These are phyloP conservation scores for Aproaerema taeniolella DNA, from an alignment of 2,888 invertebrate species.

Conservation along the genomic window DNA sequence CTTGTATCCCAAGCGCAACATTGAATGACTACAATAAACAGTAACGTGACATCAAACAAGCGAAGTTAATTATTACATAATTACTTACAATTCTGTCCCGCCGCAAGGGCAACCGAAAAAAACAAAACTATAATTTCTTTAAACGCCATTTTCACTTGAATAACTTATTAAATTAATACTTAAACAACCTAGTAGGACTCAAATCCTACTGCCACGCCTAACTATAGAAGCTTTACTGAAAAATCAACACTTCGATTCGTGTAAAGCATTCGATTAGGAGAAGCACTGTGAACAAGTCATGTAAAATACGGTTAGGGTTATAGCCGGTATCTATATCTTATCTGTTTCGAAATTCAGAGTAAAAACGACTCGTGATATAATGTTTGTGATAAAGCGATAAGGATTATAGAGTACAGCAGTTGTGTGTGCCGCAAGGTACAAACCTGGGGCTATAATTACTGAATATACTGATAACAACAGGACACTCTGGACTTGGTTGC, in stretches of 20 bases:
- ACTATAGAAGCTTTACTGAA: conserved; percentile 1
- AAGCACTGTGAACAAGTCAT: conserved; percentile 31
- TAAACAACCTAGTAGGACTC: conserved; percentile 22
- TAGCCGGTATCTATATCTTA: conserved; percentile 44
- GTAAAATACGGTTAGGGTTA: conserved; percentile 34
- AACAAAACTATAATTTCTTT: conserved; percentile 31
- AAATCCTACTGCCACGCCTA: conserved; percentile 22
- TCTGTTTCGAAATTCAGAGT: conserved; percentile 66
- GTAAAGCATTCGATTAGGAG: conserved; percentile 36
- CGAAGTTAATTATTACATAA: too few species aligned
- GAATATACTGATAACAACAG: too few species aligned
- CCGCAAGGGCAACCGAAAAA: conserved; percentile 31
- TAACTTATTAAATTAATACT: conserved; percentile 16
- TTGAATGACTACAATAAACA: neutral
- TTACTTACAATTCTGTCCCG: conserved; percentile 47
- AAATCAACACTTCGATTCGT: conserved; percentile 19
- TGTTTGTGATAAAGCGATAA: neutral
- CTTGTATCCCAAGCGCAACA: neutral
- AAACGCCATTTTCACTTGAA: conserved; percentile 40
- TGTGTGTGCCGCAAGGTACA: neutral
- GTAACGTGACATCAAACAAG: too few species aligned
- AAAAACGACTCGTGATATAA: conserved; percentile 56
- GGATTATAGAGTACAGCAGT: neutral
- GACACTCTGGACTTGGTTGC: too few species aligned
- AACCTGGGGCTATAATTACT: too few species aligned